Percentiles rank a stretch among this genome's conserved stretches.
Evolutionary conservation across 2,888 invertebrate species (phyloP).

Genomic region (Apotomis betuletana): DNA sequence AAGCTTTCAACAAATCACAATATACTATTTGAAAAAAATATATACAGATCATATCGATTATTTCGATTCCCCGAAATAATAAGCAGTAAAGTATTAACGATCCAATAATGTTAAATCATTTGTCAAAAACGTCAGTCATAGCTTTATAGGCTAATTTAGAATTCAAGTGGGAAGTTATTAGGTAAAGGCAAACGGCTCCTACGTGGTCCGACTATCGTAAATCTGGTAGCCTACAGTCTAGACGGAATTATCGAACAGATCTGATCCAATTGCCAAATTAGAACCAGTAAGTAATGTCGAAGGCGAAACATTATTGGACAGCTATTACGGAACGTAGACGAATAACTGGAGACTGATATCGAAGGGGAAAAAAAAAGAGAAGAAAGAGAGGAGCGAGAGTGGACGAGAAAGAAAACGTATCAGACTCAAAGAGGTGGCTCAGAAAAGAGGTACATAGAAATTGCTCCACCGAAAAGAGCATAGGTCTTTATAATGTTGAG

Average conservation of each 20-base stretch:
- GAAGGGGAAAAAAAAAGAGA: too few species aligned
- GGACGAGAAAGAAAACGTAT: too few species aligned
- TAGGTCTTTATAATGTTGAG: background rate
- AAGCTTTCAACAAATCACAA: conserved; percentile 3
- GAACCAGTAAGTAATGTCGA: background rate
- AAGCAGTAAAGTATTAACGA: conserved; percentile 32
- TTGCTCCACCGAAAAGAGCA: too few species aligned
- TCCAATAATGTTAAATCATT: conserved; percentile 58
- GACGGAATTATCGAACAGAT: conserved; percentile 35
- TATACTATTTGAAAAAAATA: conserved; percentile 1
- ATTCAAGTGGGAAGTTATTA: conserved; percentile 55
- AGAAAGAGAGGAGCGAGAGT: too few species aligned
- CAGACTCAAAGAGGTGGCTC: too few species aligned
- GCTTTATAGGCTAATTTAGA: conserved; percentile 62
- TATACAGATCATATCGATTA: conserved; percentile 17
- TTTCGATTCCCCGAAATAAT: conserved; percentile 27
- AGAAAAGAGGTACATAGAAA: too few species aligned
- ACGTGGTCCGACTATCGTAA: conserved; percentile 73
- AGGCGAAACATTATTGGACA: too few species aligned
- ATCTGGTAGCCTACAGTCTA: conserved; percentile 62
- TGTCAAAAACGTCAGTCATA: conserved; percentile 61
- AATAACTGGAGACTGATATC: too few species aligned
- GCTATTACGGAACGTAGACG: too few species aligned
- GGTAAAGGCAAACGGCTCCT: conserved; percentile 78
- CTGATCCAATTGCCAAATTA: conserved; percentile 34